Conservation (phyloP, 2,888 invertebrate genomes). For the Odiellus spinosus region DNA sequence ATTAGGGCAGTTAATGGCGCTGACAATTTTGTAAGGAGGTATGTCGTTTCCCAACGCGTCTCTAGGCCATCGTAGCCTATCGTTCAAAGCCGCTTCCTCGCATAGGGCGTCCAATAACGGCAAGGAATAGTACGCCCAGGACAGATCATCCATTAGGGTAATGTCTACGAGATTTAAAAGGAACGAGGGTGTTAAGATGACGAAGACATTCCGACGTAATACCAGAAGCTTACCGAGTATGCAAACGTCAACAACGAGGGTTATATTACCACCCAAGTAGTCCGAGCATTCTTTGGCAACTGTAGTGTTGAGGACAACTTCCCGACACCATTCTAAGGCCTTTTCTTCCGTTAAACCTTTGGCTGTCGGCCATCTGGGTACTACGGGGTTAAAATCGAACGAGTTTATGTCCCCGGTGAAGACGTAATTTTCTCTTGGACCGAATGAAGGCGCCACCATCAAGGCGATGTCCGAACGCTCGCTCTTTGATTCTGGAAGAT, state of each 20-base stretch:
- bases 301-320: background rate
- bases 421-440: too few relatives aligned
- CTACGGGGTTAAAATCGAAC: too few relatives aligned
- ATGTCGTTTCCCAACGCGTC: background rate
- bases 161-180: background rate
- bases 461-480: too few relatives aligned
- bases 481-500: too few relatives aligned
- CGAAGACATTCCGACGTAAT: background rate
- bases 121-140: background rate
- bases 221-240: background rate
- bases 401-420: too few relatives aligned
- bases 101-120: background rate
- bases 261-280: background rate
- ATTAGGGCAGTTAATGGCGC: slow-evolving; percentile 1
- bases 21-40: background rate
- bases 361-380: background rate
- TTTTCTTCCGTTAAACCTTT: background rate
- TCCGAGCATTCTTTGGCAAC: background rate
- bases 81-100: background rate
- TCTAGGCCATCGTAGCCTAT: background rate
- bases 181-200: background rate
- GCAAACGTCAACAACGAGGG: background rate
- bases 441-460: too few relatives aligned
- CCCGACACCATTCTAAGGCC: background rate
- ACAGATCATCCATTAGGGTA: background rate